Conservation (phyloP, 2,113 vertebrate genomes). For the Poeciliopsis occidentalis region DNA sequence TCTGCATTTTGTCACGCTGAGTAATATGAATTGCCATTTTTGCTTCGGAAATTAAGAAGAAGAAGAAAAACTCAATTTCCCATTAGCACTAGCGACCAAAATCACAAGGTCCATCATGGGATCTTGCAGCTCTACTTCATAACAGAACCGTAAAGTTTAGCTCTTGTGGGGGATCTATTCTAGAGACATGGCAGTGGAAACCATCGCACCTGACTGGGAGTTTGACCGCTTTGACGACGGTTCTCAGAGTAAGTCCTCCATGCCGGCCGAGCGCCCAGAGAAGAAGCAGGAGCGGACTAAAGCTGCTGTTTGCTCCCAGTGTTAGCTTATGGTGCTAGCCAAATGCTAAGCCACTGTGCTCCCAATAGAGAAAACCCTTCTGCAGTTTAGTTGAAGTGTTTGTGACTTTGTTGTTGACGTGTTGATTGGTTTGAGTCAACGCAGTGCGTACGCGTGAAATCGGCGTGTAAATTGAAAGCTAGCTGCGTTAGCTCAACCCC, state of each 20-base stretch:
- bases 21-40: too few species aligned
- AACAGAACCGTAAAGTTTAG: conserved; percentile 7
- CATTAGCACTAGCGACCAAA: conserved; percentile 51
- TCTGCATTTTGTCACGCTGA: too few species aligned
- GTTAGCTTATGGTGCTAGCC: conserved; percentile 41
- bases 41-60: too few species aligned
- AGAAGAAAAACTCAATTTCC: conserved; percentile 58
- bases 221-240: conserved; percentile 97
- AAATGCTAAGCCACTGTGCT: not conserved
- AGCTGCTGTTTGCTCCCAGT: not conserved
- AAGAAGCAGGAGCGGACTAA: not conserved
- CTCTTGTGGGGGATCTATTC: not conserved
- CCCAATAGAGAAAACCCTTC: not conserved
- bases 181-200: conserved; percentile 87
- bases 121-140: conserved; percentile 14
- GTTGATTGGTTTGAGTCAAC: not conserved
- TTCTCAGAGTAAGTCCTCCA: conserved; percentile 88
- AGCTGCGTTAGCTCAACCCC: not conserved
- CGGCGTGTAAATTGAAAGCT: not conserved
- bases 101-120: conserved; percentile 78
- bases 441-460: not conserved
- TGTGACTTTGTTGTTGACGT: not conserved
- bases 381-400: not conserved
- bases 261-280: not conserved
- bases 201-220: conserved; percentile 92